Percentiles rank a stretch among this genome's conserved stretches.
phyloP scores from a whole-genome alignment of 1,140 invertebrate genomes.

The Lerema accius region DNA sequence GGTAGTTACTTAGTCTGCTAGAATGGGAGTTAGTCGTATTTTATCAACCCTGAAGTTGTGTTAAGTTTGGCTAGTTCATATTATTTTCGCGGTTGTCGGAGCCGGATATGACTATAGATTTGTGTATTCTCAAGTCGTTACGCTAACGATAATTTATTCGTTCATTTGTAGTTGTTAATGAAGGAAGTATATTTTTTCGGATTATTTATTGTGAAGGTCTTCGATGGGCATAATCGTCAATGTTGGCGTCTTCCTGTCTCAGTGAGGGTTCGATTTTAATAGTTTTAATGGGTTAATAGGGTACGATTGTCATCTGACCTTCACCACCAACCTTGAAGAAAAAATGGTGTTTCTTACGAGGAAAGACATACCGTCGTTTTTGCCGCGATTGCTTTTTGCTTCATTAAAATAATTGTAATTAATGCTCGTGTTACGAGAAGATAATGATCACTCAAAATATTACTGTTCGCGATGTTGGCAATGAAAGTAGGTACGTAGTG shows the following conservation, averaged over 20 bases:
- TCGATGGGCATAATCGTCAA: constrained; percentile 10
- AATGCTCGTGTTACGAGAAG: constrained; percentile 19
- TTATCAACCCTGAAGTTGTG: no score
- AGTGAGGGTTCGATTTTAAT: constrained; percentile 21
- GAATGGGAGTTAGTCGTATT: no score
- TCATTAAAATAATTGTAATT: constrained; percentile 29
- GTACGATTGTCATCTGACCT: constrained; percentile 19
- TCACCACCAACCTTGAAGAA: neutral
- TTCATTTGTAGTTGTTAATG: neutral
- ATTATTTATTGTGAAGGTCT: constrained; percentile 10
- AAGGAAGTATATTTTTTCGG: constrained; percentile 18
- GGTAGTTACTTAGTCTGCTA: no score
- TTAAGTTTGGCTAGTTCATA: no score
- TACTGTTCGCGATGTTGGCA: constrained; percentile 24
- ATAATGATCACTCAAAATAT: constrained; percentile 29
- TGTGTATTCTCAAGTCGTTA: no score
- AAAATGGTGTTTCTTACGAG: constrained; percentile 3
- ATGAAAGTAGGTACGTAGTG: constrained; percentile 29
- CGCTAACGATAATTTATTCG: neutral
- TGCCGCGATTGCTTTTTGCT: neutral
- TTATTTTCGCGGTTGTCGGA: no score
- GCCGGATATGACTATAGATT: no score
- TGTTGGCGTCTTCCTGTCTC: constrained; percentile 11
- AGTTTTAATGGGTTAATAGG: constrained; percentile 3
- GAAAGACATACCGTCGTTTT: constrained; percentile 1